Base-by-base conservation (phyloP, 2,888 invertebrate species). In the Dryococelus australis region DNA sequence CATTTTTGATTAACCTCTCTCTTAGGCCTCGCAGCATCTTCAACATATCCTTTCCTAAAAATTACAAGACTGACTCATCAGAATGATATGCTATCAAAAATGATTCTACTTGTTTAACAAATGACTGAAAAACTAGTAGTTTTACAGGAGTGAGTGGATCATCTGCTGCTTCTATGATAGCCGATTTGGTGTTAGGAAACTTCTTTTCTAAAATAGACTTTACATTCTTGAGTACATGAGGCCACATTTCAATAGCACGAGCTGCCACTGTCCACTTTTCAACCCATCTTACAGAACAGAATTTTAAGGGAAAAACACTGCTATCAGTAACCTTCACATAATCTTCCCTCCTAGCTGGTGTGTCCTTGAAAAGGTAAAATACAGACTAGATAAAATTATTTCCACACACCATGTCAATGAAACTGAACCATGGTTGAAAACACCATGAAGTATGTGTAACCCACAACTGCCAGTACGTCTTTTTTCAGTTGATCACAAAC, bases 281-380 rank as follows among this genome's bases (percentile, higher is more conserved):
- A 8, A 35, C 35, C 83, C 83, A 83, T 24, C 83, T 83, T 16
- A 83, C 43, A 24, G 65, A 13, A 65, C 65, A 65, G 26, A 1
- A 27, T 83, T 83, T 83, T 83, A 35, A 35, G 28, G 27, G 35
- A 80, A 79, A 86, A 79, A 86, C 5, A 86, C 27, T 79, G n/a
- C 78, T 86, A 79, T 35, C 35, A 6, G 53, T 86, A 28, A 13
- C 43, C 10, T 81, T 83, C 83, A 83, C 65, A 65, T 65, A 65
- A 65, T 65, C 65, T 65, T 65, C 65, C 65, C 24, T 65, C 65
- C 65, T 65, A 65, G 65, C 24, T 65, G 65, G 65, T 3, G 65
- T 12, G n/a, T 65, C 65, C 6, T 65, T 65, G 16, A 65, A 65
- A 65, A n/a, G 65, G 16, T 65, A 65, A n/a, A n/a, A 65, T 65